These are phyloP conservation scores for Parnassius smintheus DNA, from an alignment of 2,888 invertebrate genomes.

Conservation along the genomic window DNA sequence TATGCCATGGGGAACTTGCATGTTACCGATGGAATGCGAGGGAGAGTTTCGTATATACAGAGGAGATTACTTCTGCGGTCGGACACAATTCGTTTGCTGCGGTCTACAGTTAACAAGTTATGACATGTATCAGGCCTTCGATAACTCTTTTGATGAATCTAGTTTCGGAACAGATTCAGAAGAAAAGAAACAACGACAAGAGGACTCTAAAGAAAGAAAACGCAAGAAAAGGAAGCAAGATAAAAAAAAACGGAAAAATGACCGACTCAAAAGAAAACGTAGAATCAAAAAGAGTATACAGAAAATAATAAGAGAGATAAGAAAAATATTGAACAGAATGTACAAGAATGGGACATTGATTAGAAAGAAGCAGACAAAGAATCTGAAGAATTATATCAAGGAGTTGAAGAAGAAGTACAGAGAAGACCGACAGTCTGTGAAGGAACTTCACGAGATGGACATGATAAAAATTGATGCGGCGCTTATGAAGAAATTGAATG, in stretches of 20 bases:
- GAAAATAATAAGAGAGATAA: slow-evolving; percentile 55
- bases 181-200: slow-evolving; percentile 40
- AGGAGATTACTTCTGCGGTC: slow-evolving; percentile 65
- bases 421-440: slow-evolving; percentile 54
- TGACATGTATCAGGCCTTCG: slow-evolving; percentile 65
- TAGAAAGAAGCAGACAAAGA: slow-evolving; percentile 57
- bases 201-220: slow-evolving; percentile 39
- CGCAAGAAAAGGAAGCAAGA: slow-evolving; percentile 33
- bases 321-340: slow-evolving; percentile 49
- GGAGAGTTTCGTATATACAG: slow-evolving; percentile 63
- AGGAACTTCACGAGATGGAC: slow-evolving; percentile 53
- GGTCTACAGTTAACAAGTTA: slow-evolving; percentile 55
- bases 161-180: slow-evolving; percentile 52
- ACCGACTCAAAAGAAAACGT: slow-evolving; percentile 48
- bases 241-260: slow-evolving; percentile 39
- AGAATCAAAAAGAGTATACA: slow-evolving; percentile 54
- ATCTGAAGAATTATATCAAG: slow-evolving; percentile 60
- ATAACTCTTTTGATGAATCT: slow-evolving; percentile 57
- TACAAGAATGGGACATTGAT: slow-evolving; percentile 54
- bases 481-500: slow-evolving; percentile 43
- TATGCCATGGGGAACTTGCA: slow-evolving; percentile 68
- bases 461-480: slow-evolving; percentile 50
- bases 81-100: slow-evolving; percentile 62
- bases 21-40: slow-evolving; percentile 60
- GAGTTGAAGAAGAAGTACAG: slow-evolving; percentile 57